Conservation (phyloP, 2,888 invertebrate genomes). For the Andricus quercusramuli region DNA sequence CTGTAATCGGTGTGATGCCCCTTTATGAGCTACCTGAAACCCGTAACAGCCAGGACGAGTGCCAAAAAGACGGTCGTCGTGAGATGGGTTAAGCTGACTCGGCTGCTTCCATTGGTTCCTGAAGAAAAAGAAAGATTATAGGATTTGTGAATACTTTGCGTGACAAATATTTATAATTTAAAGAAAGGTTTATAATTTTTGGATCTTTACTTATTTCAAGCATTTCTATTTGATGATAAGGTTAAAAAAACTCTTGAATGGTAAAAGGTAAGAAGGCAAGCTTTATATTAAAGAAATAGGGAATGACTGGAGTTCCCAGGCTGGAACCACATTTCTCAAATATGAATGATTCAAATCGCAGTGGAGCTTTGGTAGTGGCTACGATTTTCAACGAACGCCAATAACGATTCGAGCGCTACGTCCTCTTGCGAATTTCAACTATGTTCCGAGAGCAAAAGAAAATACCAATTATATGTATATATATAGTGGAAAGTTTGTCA, state of each 20-base stretch:
- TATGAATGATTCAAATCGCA: not conserved
- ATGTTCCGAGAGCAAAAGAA: not conserved
- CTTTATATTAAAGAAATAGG: too few relatives aligned
- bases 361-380: not conserved
- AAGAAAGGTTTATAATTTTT: not conserved
- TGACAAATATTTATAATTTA: not conserved
- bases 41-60: conserved; percentile 6
- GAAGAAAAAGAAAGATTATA: not conserved
- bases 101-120: conserved; percentile 3
- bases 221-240: not conserved
- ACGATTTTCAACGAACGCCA: not conserved
- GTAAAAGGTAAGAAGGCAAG: not conserved
- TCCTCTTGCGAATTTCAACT: not conserved
- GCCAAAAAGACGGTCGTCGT: not conserved
- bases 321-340: not conserved
- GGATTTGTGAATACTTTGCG: not conserved
- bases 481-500: too few relatives aligned
- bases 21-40: not conserved
- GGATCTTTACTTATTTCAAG: not conserved
- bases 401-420: not conserved
- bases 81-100: conserved; percentile 3
- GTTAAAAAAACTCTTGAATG: not conserved
- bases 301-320: not conserved
- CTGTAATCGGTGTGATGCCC: conserved; percentile 3
- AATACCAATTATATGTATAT: too few relatives aligned